A percentile compares a stretch with the other conserved stretches of the same genome.
These are phyloP conservation scores for Athene cunicularia DNA, from an alignment of 2,113 vertebrate genomes.

Conservation along the genomic window DNA sequence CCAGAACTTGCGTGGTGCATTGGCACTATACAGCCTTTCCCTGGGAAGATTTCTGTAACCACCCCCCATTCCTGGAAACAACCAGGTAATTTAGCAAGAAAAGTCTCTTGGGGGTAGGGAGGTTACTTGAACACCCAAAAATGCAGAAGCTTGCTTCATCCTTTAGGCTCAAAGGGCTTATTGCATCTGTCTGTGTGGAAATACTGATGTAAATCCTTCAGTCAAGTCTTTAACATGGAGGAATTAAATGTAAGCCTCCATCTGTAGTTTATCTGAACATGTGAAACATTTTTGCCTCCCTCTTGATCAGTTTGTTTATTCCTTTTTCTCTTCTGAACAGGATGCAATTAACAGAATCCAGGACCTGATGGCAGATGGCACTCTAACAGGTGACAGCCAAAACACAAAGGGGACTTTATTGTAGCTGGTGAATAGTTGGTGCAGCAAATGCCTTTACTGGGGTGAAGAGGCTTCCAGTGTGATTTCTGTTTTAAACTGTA, in stretches of 20 bases:
- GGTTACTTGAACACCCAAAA: neutral
- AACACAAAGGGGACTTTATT: neutral
- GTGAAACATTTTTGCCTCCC: neutral
- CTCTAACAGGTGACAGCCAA: constrained; percentile 86
- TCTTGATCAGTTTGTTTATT: neutral
- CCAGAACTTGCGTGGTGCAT: neutral
- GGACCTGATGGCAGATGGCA: constrained; percentile 89
- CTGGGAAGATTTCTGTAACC: neutral
- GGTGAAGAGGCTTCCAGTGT: neutral
- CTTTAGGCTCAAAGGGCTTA: neutral
- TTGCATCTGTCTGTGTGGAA: neutral
- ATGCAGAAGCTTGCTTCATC: neutral
- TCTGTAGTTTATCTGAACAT: neutral
- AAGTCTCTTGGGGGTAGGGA: neutral
- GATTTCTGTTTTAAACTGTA: neutral
- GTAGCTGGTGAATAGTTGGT: neutral
- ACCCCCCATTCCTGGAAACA: neutral
- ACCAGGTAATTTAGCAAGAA: too few relatives aligned
- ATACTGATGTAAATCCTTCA: neutral
- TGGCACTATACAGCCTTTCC: neutral
- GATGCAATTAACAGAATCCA: constrained; percentile 94
- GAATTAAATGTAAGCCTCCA: neutral
- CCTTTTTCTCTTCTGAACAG: constrained; percentile 49
- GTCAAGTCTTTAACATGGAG: neutral
- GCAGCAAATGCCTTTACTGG: neutral